These are phyloP conservation scores for Drosophila putrida DNA, from an alignment of 2,888 invertebrate species.

Conservation along the genomic window DNA sequence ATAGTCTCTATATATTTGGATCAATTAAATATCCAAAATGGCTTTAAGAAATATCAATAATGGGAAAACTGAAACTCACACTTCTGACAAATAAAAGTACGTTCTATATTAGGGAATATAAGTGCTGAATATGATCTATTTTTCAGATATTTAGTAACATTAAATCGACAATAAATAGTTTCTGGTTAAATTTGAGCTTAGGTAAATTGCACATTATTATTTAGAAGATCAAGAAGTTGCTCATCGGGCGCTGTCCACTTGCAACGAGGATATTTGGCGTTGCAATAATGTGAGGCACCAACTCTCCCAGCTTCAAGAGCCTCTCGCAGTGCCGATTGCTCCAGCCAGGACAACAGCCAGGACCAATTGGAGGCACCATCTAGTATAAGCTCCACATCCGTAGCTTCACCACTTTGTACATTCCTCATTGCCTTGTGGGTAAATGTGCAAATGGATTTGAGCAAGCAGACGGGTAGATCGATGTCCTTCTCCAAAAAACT, in stretches of 20 bases:
- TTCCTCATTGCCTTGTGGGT: slow-evolving; percentile 84
- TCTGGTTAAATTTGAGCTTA: slow-evolving; percentile 15
- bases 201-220: slow-evolving; percentile 70
- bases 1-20: no score
- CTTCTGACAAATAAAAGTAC: no score
- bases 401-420: slow-evolving; percentile 81
- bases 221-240: slow-evolving; percentile 65
- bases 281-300: slow-evolving; percentile 79
- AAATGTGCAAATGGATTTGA: slow-evolving; percentile 87
- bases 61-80: no score
- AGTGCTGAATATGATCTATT: no score
- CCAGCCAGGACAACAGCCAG: slow-evolving; percentile 85
- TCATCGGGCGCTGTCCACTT: slow-evolving; percentile 82
- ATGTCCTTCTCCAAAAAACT: slow-evolving; percentile 87
- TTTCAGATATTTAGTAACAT: no score
- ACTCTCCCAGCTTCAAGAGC: slow-evolving; percentile 86
- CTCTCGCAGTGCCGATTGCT: slow-evolving; percentile 86
- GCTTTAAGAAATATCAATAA: no score
- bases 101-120: no score
- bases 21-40: no score
- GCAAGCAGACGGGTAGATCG: slow-evolving; percentile 88
- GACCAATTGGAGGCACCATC: slow-evolving; percentile 86
- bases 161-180: background rate
- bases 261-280: slow-evolving; percentile 86
- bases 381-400: slow-evolving; percentile 86